Conservation (phyloP, 2,888 invertebrate species). For the Podotricha telesiphe region DNA sequence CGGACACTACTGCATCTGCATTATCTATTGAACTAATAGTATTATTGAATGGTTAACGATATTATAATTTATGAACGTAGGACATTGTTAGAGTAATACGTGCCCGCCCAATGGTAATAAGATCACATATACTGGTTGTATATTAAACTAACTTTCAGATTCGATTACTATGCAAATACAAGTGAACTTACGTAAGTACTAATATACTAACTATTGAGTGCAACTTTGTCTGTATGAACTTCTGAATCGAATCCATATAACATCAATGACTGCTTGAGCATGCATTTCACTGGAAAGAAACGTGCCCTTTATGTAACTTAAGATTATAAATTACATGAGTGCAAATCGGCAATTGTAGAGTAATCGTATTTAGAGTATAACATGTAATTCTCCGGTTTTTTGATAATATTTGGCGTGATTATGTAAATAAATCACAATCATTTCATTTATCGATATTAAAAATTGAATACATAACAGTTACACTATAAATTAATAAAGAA, state of each 20-base stretch:
- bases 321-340: too few relatives aligned
- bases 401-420: too few relatives aligned
- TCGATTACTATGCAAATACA: conserved; percentile 15
- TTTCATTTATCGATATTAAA: too few relatives aligned
- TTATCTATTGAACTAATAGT: conserved; percentile 46
- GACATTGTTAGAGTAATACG: conserved; percentile 34
- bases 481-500: too few relatives aligned
- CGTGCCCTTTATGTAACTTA: too few relatives aligned
- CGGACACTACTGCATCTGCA: conserved; percentile 24
- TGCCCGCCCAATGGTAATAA: conserved; percentile 10
- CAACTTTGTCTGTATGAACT: background rate
- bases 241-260: background rate
- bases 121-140: conserved; percentile 6
- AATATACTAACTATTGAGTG: background rate
- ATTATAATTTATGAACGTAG: conserved; percentile 51
- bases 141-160: conserved; percentile 3
- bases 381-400: too few relatives aligned
- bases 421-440: too few relatives aligned
- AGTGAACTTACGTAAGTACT: background rate
- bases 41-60: conserved; percentile 49
- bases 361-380: too few relatives aligned
- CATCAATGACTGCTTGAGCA: too few relatives aligned
- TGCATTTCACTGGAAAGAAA: too few relatives aligned
- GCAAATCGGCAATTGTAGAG: too few relatives aligned
- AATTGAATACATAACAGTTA: too few relatives aligned